Conservation (phyloP, 2,797 vertebrate species). For the Phyllotis vaccarum region DNA sequence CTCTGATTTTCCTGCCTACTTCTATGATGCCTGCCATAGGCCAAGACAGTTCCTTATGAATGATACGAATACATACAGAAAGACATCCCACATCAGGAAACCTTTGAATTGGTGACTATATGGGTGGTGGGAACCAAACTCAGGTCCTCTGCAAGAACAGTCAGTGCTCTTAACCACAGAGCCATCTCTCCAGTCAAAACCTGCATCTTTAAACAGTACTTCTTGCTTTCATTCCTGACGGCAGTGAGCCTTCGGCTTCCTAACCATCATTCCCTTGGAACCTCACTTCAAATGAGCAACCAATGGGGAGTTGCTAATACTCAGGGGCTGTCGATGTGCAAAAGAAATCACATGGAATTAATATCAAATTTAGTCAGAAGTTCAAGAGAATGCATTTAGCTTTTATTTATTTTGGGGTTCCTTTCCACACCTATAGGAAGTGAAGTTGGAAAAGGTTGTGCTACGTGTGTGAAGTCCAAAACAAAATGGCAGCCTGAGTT, state of each 20-base stretch:
- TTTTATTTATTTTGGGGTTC: not conserved
- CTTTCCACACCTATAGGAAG: not conserved
- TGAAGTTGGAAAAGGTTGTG: not conserved
- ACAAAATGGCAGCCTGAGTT: not conserved
- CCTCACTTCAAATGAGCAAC: not conserved
- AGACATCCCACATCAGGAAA: no score
- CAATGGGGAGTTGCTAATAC: not conserved
- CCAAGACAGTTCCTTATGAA: no score
- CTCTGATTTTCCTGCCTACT: no score
- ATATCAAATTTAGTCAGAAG: not conserved
- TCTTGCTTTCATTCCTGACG: not conserved
- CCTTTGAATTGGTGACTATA: no score
- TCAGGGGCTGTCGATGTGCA: not conserved
- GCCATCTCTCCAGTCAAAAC: not conserved
- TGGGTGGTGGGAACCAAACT: not conserved
- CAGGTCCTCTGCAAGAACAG: not conserved
- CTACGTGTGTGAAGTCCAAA: no score
- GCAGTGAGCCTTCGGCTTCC: not conserved
- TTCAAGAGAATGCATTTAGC: not conserved
- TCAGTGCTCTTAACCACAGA: not conserved
- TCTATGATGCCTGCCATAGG: no score
- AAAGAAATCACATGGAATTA: not conserved
- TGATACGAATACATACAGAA: no score
- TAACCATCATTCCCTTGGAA: not conserved
- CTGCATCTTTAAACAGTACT: not conserved